Conservation (phyloP, 2,797 vertebrate genomes). For the Odontamblyopus rebecca region DNA sequence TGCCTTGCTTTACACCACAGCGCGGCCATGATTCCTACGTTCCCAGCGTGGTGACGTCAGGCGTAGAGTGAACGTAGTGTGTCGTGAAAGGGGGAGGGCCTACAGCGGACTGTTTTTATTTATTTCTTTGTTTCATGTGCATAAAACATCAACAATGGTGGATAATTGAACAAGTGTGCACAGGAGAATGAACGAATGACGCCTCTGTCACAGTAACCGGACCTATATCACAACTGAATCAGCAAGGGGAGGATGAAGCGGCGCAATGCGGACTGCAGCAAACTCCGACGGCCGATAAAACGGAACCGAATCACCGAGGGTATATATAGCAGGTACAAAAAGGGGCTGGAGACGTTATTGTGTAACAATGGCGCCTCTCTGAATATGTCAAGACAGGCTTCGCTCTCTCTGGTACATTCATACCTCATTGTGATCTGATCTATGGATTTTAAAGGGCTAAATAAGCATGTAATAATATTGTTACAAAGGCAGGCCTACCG, state of each 20-base stretch:
- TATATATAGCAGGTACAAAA: conserved; percentile 90
- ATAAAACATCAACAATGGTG: conserved; percentile 75
- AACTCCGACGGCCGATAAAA: conserved; percentile 97
- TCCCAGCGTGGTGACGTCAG: conserved; percentile 35
- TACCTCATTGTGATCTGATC: not conserved
- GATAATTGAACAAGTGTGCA: conserved; percentile 63
- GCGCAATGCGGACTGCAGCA: conserved; percentile 98
- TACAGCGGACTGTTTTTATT: conserved; percentile 80
- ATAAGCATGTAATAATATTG: conserved; percentile 24
- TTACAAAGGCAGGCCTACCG: conserved; percentile 46
- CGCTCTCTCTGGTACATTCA: conserved; percentile 9
- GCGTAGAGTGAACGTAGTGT: conserved; percentile 50
- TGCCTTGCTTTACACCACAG: not conserved
- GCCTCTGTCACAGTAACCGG: conserved; percentile 52
- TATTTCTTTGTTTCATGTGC: conserved; percentile 85
- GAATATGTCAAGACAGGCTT: conserved; percentile 46
- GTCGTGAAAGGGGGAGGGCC: conserved; percentile 75
- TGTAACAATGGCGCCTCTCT: conserved; percentile 69
- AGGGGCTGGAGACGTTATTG: conserved; percentile 31
- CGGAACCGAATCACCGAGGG: conserved; percentile 98
- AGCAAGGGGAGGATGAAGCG: conserved; percentile 94
- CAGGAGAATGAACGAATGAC: conserved; percentile 62
- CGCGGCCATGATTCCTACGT: conserved; percentile 59
- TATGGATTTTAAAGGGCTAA: conserved; percentile 15
- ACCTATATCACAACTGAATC: conserved; percentile 73